Evolutionary conservation across 2,797 vertebrate genomes (phyloP).

Genomic region (Apogon talboti): DNA sequence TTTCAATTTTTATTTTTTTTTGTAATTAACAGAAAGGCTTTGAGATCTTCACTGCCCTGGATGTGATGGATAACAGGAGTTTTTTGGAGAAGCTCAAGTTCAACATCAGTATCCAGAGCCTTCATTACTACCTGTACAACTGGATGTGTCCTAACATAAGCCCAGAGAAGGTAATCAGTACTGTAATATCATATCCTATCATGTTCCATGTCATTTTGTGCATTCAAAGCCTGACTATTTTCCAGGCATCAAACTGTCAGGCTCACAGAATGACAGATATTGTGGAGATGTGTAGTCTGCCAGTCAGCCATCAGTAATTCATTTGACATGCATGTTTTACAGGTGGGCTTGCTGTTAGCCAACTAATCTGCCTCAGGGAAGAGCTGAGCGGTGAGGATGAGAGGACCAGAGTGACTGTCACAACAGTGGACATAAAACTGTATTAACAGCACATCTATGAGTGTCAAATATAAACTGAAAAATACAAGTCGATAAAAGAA

Average conservation of each 20-base stretch:
- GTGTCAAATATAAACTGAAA: constrained; percentile 16
- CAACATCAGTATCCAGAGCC: constrained; percentile 83
- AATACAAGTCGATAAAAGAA: constrained; percentile 6
- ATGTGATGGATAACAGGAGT: constrained; percentile 92
- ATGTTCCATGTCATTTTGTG: background rate
- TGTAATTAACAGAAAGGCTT: constrained; percentile 61
- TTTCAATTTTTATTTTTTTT: background rate
- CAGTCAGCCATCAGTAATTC: constrained; percentile 3
- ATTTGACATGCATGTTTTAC: constrained; percentile 36
- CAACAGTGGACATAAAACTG: constrained; percentile 15
- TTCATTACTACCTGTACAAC: constrained; percentile 98
- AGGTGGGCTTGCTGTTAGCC: constrained; percentile 73
- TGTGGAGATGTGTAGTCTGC: background rate
- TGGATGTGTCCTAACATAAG: constrained; percentile 94
- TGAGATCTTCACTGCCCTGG: constrained; percentile 91
- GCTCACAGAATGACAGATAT: too few species aligned
- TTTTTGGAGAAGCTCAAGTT: constrained; percentile 97
- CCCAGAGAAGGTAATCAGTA: constrained; percentile 88
- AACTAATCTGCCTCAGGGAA: constrained; percentile 47
- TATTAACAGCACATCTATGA: background rate
- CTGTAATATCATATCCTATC: background rate
- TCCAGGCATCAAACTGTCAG: too few species aligned
- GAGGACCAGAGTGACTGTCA: background rate
- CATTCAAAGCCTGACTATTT: background rate
- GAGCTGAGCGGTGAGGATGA: background rate